These are phyloP conservation scores for Crepidodera aurea DNA, from an alignment of 2,888 invertebrate genomes.

Conservation along the genomic window DNA sequence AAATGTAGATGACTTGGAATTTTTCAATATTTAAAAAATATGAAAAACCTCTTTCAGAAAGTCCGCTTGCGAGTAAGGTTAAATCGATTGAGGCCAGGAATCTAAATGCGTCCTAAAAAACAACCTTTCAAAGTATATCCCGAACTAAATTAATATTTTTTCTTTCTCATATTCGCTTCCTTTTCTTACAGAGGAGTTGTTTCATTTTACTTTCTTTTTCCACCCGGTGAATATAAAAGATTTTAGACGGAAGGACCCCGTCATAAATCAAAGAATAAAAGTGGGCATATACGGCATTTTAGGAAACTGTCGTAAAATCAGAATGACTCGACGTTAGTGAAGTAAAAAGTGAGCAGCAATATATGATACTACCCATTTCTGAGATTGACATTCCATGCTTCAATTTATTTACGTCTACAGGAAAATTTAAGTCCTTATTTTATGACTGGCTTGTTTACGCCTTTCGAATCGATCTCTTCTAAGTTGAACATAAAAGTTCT, in stretches of 20 bases:
- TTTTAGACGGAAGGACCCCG: not conserved
- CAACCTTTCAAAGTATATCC: too few relatives aligned
- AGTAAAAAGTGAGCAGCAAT: constrained; percentile 50
- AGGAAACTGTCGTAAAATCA: constrained; percentile 41
- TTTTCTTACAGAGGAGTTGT: not conserved
- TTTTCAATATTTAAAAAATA: too few relatives aligned
- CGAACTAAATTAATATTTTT: too few relatives aligned
- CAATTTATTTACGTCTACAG: constrained; percentile 47
- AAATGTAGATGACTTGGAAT: too few relatives aligned
- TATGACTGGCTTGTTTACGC: constrained; percentile 39
- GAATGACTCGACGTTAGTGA: constrained; percentile 47
- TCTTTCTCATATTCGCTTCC: too few relatives aligned
- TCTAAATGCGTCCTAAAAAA: too few relatives aligned
- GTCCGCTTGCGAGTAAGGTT: too few relatives aligned
- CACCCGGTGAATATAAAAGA: not conserved
- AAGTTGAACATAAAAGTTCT: constrained; percentile 9
- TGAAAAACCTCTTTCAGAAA: too few relatives aligned
- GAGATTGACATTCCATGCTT: constrained; percentile 56
- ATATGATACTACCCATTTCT: constrained; percentile 51
- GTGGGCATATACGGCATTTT: constrained; percentile 32
- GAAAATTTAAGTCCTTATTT: constrained; percentile 45
- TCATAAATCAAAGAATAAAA: constrained; percentile 39
- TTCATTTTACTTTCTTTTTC: not conserved
- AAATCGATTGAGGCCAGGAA: too few relatives aligned
- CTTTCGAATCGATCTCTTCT: constrained; percentile 6